phyloP scores from a whole-genome alignment of 2,888 invertebrate genomes.

The Hypena proboscidalis region DNA sequence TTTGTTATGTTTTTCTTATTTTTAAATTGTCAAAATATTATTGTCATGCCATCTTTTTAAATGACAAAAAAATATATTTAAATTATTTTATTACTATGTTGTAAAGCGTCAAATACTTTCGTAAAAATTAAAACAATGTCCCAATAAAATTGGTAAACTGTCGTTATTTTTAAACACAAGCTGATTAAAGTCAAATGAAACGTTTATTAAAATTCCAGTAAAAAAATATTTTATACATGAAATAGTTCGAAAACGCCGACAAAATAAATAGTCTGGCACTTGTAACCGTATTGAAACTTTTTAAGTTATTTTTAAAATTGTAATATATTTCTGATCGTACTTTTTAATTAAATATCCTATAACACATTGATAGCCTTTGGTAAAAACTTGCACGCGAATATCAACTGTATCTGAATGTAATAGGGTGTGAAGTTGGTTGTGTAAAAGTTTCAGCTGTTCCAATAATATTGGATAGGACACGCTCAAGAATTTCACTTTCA shows the following conservation, averaged over 20 bases:
- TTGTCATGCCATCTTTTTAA: no score
- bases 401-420: neutral
- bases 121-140: no score
- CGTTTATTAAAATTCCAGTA: no score
- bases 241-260: neutral
- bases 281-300: neutral
- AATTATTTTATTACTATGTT: no score
- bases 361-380: conserved; percentile 17
- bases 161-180: no score
- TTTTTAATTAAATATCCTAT: conserved; percentile 36
- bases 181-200: no score
- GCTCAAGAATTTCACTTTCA: conserved; percentile 38
- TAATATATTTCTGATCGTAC: conserved; percentile 26
- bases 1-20: no score
- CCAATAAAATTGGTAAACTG: no score
- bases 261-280: neutral
- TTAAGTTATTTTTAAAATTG: conserved; percentile 7
- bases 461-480: conserved; percentile 30
- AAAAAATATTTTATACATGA: neutral
- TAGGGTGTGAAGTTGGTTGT: conserved; percentile 13
- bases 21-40: no score
- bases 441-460: conserved; percentile 30
- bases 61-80: no score
- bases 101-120: no score
- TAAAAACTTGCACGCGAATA: neutral